phyloP scores from a whole-genome alignment of 2,888 invertebrate genomes.

The Eugnorisma glareosa region DNA sequence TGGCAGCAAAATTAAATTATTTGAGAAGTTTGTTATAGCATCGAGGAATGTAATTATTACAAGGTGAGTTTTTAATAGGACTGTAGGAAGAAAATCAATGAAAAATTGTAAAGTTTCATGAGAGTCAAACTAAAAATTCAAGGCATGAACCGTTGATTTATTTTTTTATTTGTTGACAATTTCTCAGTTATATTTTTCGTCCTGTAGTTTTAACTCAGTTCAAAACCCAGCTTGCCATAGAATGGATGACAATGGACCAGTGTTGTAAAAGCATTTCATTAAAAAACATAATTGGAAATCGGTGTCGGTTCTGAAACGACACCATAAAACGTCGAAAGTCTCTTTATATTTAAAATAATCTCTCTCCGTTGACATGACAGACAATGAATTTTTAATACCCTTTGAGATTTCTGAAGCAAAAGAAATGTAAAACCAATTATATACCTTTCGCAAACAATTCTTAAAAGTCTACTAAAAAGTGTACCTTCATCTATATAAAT shows the following conservation, averaged over 20 bases:
- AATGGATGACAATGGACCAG: neutral
- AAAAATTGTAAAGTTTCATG: neutral
- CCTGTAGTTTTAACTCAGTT: neutral
- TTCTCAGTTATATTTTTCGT: neutral
- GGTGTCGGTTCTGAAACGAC: constrained; percentile 11
- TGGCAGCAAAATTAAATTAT: constrained; percentile 57
- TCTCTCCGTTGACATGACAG: constrained; percentile 32
- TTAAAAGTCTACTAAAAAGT: constrained; percentile 4
- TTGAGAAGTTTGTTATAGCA: constrained; percentile 35
- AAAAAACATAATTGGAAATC: constrained; percentile 41
- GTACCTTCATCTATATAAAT: too few relatives aligned
- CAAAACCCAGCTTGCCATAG: neutral
- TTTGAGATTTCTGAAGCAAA: constrained; percentile 42
- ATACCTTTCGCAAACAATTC: constrained; percentile 31
- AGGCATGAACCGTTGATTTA: too few relatives aligned
- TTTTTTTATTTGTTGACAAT: too few relatives aligned
- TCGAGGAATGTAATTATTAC: neutral
- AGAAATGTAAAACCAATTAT: constrained; percentile 24
- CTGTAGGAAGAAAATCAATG: neutral
- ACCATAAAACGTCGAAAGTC: constrained; percentile 35
- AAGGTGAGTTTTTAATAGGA: constrained; percentile 15
- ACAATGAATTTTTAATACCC: constrained; percentile 46
- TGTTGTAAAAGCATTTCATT: constrained; percentile 41
- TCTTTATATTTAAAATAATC: constrained; percentile 51
- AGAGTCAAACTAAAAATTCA: neutral